Percentiles rank a stretch among this genome's conserved stretches.
Evolutionary conservation across 2,888 invertebrate genomes (phyloP).

Genomic region (Syrphus vitripennis): DNA sequence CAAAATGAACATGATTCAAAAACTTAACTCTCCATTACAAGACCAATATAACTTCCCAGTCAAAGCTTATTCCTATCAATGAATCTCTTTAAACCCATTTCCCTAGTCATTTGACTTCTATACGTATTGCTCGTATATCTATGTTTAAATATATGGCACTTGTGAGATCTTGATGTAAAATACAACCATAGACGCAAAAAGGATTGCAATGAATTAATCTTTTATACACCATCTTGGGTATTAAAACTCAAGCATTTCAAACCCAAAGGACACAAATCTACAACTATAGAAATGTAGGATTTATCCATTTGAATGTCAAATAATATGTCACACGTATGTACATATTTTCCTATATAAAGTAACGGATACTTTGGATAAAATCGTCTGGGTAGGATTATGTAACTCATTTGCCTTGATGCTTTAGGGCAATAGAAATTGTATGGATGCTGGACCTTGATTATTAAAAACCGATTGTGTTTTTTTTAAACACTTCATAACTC

Average conservation of each 20-base stretch:
- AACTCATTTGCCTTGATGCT: not conserved
- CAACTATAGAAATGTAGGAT: not conserved
- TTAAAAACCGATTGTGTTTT: not conserved
- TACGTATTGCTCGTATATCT: too few relatives aligned
- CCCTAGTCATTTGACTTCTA: conserved; percentile 1
- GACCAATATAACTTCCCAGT: not conserved
- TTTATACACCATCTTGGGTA: conserved; percentile 1
- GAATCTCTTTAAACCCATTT: not conserved
- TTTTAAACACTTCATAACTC: not conserved
- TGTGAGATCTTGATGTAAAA: not conserved
- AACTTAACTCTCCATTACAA: not conserved
- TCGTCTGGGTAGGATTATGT: not conserved
- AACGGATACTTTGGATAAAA: conserved; percentile 39
- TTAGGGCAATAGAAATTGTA: not conserved
- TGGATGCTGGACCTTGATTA: not conserved
- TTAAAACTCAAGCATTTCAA: not conserved
- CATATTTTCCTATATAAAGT: not conserved
- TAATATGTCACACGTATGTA: conserved; percentile 34
- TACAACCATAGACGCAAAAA: not conserved
- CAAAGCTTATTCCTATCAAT: not conserved
- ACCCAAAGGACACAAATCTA: conserved; percentile 23
- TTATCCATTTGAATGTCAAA: conserved; percentile 32
- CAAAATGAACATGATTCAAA: not conserved
- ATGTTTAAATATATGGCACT: too few relatives aligned
- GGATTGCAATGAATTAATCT: conserved; percentile 29